Conservation (phyloP, 1,140 invertebrate species). For the Drosophila navojoa region DNA sequence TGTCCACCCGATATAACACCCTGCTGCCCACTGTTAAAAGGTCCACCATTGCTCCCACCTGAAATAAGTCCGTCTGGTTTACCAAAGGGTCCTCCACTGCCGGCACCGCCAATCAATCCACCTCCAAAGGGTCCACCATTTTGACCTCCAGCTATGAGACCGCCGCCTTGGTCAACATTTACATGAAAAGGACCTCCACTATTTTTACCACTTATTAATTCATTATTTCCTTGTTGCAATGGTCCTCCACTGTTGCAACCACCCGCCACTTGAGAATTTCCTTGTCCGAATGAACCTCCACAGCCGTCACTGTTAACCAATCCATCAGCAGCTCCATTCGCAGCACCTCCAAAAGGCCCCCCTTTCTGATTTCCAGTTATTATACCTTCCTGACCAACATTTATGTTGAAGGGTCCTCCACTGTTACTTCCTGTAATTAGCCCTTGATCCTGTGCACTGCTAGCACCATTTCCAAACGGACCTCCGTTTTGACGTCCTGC, state of each 20-base stretch:
- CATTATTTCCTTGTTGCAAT: neutral
- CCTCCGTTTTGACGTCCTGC: no score
- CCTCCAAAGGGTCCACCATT: neutral
- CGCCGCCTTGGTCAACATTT: no score
- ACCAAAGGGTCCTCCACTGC: constrained; percentile 9
- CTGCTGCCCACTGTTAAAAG: neutral
- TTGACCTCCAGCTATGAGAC: neutral
- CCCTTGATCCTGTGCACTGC: no score
- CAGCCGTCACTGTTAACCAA: neutral
- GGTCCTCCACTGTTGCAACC: constrained; percentile 9
- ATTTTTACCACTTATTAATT: neutral
- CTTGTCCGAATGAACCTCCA: neutral
- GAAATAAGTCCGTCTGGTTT: neutral
- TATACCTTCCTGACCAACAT: neutral
- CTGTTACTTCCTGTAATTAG: no score
- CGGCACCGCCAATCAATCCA: neutral
- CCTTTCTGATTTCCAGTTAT: neutral
- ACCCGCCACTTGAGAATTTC: no score
- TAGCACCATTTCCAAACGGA: neutral
- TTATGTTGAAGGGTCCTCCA: neutral
- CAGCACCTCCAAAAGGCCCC: neutral
- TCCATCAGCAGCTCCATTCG: no score
- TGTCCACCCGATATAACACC: neutral
- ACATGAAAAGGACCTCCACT: neutral
- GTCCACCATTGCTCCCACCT: constrained; percentile 5